Evolutionary conservation across 2,113 vertebrate genomes (phyloP), one percentile per base, ranked within the genome.

Genomic region (Callocephalon fimbriatum): DNA sequence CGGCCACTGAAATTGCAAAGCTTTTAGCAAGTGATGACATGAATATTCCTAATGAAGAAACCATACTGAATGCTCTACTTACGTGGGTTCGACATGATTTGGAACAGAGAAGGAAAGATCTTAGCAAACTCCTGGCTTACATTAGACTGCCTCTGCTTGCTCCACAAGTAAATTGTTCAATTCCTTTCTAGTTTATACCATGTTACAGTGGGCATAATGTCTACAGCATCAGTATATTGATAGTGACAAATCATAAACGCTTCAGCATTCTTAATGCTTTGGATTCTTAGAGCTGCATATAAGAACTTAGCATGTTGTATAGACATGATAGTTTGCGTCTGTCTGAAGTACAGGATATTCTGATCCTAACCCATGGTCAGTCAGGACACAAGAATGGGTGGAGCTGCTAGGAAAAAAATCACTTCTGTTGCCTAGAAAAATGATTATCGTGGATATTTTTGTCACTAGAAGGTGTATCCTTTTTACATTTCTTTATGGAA

Each of bases 21-120:
- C 98, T 99, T 73, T 98, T 99, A 95, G 98, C 98, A 37, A 99
- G 99, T 31, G 99, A 99, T 86, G 99, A 99, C 91, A 99, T 99
- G 98, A 99, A 99, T 50, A 99, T 99, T 92, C 99, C 99, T 25
- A 99, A 99, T 37, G 99, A 99, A 95, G 99, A 99, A 98, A 99
- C 99, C 1, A 99, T 99, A 86, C 96, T 99, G 59, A 99, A 98
- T 50, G 99, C 99, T 25, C 97, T 99, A 66, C 98, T 99, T 35
- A 99, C 98, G 0, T 99, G 99, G 99, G 99, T 99, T 80, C 98
- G 97, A 67, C 99, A 99, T 37, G 99, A 99, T 75, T 74, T 98
- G 56, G 94, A 97, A 45, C 96, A 97, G 63, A 98, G 99, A 67
- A 98, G 98, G 56, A 98, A 97, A 73, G 99, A 99, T 83, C 98